phyloP scores from a whole-genome alignment of 2,888 invertebrate species.

The Drosophila mettleri region DNA sequence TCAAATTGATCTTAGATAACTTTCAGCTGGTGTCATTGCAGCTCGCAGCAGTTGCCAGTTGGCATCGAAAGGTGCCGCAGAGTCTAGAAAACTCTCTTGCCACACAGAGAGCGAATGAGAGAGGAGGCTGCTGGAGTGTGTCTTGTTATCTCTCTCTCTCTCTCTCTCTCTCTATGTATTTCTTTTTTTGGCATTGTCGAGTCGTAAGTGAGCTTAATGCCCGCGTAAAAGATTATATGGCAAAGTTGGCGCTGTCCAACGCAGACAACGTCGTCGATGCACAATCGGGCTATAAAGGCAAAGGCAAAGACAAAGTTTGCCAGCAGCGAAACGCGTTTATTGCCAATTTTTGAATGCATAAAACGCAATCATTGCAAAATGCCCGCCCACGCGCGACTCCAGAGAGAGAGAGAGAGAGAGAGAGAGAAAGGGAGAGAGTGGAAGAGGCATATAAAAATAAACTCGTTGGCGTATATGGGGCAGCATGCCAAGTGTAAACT shows the following conservation, averaged over 20 bases:
- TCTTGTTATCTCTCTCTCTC: constrained; percentile 27
- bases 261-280: constrained; percentile 23
- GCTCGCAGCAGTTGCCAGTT: constrained; percentile 30
- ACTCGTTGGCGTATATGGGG: constrained; percentile 59
- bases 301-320: constrained; percentile 67
- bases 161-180: too few species aligned
- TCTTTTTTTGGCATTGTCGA: constrained; percentile 31
- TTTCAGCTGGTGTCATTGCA: constrained; percentile 59
- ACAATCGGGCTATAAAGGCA: constrained; percentile 36
- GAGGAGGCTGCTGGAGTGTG: neutral
- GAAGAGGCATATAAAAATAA: neutral
- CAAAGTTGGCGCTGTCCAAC: constrained; percentile 67
- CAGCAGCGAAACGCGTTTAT: constrained; percentile 68
- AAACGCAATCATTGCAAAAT: constrained; percentile 62
- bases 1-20: constrained; percentile 21
- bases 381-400: constrained; percentile 59
- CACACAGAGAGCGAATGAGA: neutral
- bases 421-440: neutral
- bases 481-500: constrained; percentile 73
- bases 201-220: constrained; percentile 74
- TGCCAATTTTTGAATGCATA: constrained; percentile 79
- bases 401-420: neutral
- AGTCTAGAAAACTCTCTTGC: constrained; percentile 33
- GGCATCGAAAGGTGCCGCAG: constrained; percentile 43
- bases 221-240: constrained; percentile 78